These are phyloP conservation scores for Rhabdornis inornatus DNA, from an alignment of 2,113 vertebrate genomes.

Conservation along the genomic window DNA sequence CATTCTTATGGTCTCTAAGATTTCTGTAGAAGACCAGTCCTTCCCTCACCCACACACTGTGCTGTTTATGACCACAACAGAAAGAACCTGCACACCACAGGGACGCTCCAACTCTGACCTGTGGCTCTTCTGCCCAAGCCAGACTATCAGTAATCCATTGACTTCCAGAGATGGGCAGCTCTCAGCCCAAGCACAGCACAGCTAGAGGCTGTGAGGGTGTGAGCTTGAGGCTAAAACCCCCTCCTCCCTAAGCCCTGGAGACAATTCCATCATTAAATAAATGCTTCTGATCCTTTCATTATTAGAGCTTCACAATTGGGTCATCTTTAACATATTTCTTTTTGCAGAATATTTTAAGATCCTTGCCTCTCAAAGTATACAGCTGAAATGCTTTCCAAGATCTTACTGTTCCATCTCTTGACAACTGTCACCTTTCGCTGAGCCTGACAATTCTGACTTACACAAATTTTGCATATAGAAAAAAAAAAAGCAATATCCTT, in stretches of 20 bases:
- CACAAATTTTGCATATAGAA: background rate
- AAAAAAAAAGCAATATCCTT: background rate
- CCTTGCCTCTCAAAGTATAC: background rate
- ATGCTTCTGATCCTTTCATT: background rate
- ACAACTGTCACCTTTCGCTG: background rate
- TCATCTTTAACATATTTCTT: background rate
- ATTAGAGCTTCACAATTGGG: background rate
- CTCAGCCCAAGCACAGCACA: background rate
- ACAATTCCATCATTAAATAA: background rate
- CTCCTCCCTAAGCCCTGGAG: background rate
- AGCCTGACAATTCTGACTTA: background rate
- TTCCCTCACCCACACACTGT: fast-evolving
- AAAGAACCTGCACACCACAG: background rate
- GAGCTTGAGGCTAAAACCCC: background rate
- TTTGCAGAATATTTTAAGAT: background rate
- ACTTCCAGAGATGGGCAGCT: background rate
- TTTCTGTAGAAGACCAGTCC: background rate
- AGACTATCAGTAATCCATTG: background rate
- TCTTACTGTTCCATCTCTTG: background rate
- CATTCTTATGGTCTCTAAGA: background rate
- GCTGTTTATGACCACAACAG: background rate
- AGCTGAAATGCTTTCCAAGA: background rate
- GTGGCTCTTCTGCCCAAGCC: background rate
- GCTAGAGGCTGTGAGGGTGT: too few relatives aligned
- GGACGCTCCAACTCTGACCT: background rate